Evolutionary conservation across 2,113 vertebrate genomes (phyloP).

Genomic region (Psephotus haematonotus): DNA sequence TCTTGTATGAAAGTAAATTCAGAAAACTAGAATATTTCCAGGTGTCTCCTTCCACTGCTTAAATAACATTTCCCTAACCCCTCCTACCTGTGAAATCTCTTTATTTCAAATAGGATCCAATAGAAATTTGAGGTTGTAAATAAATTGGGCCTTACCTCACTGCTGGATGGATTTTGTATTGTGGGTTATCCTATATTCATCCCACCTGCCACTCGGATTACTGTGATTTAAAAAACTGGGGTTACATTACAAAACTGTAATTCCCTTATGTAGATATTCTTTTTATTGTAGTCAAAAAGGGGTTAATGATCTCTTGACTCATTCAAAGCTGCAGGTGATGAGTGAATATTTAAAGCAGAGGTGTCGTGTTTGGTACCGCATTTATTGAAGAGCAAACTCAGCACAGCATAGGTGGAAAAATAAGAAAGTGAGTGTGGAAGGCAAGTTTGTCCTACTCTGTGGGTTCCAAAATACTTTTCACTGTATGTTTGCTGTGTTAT

Average conservation of each 20-base stretch:
- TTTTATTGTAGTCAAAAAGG: neutral
- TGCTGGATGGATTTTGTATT: neutral
- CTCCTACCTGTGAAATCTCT: neutral
- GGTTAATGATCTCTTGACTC: neutral
- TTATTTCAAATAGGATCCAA: neutral
- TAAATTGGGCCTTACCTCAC: neutral
- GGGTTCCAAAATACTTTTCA: neutral
- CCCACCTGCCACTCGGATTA: neutral
- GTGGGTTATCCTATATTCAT: neutral
- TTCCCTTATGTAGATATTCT: neutral
- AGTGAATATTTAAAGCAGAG: neutral
- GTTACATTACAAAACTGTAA: neutral
- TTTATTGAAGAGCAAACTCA: neutral
- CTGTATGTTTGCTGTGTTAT: neutral
- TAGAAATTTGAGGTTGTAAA: neutral
- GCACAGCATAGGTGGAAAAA: neutral
- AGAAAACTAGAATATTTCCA: neutral
- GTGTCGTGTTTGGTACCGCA: neutral
- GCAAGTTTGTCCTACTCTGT: neutral
- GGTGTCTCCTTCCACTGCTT: neutral
- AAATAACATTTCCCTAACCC: neutral
- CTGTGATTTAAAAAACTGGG: neutral
- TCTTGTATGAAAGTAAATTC: neutral
- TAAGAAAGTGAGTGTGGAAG: neutral
- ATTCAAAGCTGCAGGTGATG: neutral